Conservation (phyloP, 2,797 vertebrate genomes). For the Sitta carolinensis region DNA sequence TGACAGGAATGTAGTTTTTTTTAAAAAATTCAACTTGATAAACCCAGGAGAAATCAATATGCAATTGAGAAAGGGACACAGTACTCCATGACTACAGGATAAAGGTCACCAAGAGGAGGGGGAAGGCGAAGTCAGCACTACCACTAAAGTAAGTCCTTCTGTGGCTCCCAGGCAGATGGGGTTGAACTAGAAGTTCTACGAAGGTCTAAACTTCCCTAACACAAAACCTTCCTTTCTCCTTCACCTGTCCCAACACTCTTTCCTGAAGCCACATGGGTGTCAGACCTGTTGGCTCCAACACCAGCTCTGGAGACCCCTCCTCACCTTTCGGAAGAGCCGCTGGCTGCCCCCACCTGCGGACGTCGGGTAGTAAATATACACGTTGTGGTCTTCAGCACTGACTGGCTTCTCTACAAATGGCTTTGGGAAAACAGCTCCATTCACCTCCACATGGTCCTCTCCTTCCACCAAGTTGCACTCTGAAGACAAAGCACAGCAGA, state of each 20-base stretch:
- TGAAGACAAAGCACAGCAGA: constrained; percentile 56
- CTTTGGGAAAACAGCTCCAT: constrained; percentile 95
- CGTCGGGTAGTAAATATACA: constrained; percentile 98
- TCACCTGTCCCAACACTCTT: background rate
- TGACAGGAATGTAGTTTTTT: background rate
- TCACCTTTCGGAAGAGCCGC: constrained; percentile 96
- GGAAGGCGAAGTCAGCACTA: background rate
- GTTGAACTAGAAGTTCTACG: background rate
- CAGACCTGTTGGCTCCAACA: background rate
- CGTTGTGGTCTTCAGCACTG: constrained; percentile 98
- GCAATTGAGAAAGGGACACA: background rate
- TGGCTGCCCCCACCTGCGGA: constrained; percentile 97
- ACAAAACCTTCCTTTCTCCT: background rate
- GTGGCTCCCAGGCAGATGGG: background rate
- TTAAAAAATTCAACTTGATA: background rate
- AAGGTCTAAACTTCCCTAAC: background rate
- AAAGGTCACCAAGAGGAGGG: background rate
- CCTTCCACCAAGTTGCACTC: constrained; percentile 96
- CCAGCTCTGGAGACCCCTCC: background rate
- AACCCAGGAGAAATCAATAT: background rate
- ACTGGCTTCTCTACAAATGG: constrained; percentile 99
- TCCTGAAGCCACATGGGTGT: background rate
- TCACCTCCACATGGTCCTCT: constrained; percentile 98
- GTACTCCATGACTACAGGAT: background rate
- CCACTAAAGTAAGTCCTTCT: background rate